These are phyloP conservation scores for Xestia rhomboidea DNA, from an alignment of 2,888 invertebrate species.

Conservation along the genomic window DNA sequence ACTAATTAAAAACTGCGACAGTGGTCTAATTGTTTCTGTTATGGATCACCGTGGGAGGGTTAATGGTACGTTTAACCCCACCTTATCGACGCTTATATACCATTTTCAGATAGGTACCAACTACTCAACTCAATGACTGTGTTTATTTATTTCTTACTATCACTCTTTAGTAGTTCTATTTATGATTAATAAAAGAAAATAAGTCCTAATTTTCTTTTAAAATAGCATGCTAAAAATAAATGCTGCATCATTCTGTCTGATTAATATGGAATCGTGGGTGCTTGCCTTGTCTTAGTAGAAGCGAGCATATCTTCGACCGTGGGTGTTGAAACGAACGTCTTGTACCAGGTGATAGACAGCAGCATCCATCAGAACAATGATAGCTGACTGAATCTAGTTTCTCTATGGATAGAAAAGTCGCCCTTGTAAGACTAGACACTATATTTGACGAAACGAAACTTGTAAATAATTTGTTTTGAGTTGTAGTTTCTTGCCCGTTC, in stretches of 20 bases:
- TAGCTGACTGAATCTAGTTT: slow-evolving; percentile 29
- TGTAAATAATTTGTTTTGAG: slow-evolving; percentile 32
- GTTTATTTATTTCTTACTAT: slow-evolving; percentile 47
- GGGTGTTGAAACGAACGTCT: slow-evolving; percentile 35
- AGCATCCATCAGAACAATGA: slow-evolving; percentile 33
- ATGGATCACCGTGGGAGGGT: slow-evolving; percentile 63
- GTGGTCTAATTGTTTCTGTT: slow-evolving; percentile 65
- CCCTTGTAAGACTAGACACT: slow-evolving; percentile 6
- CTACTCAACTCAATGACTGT: slow-evolving; percentile 38
- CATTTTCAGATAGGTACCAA: slow-evolving; percentile 33
- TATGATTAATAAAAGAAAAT: slow-evolving; percentile 38
- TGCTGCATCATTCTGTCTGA: slow-evolving; percentile 23
- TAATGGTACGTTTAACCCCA: slow-evolving; percentile 65
- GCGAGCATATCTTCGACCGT: slow-evolving; percentile 26
- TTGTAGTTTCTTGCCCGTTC: too few species aligned
- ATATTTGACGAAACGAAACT: not conserved
- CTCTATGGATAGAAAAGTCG: slow-evolving; percentile 1
- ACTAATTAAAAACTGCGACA: slow-evolving; percentile 60
- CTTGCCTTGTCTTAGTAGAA: slow-evolving; percentile 16
- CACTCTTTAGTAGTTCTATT: slow-evolving; percentile 35
- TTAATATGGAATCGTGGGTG: slow-evolving; percentile 22
- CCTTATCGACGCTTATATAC: slow-evolving; percentile 63
- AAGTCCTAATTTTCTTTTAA: slow-evolving; percentile 34
- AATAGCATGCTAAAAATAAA: slow-evolving; percentile 38
- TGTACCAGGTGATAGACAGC: slow-evolving; percentile 32